Evolutionary conservation across 2,888 invertebrate species (phyloP).

Genomic region (Yponomeuta cagnagella): DNA sequence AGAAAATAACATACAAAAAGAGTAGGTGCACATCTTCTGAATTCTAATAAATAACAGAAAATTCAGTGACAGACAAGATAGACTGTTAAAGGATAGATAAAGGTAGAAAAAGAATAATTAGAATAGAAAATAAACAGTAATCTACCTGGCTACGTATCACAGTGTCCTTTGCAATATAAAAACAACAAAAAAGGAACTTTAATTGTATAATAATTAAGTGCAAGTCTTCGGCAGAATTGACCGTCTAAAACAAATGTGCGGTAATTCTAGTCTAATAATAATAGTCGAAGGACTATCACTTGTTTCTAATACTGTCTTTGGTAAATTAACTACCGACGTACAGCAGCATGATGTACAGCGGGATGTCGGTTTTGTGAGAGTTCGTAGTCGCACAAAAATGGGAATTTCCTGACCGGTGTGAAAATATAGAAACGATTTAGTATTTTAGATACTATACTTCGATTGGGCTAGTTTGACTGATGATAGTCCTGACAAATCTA

Average conservation of each 20-base stretch:
- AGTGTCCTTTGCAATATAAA: constrained; percentile 52
- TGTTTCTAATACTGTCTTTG: constrained; percentile 70
- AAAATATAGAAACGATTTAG: too few species aligned
- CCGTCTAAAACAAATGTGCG: constrained; percentile 74
- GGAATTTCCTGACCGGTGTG: too few species aligned
- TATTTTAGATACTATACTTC: too few species aligned
- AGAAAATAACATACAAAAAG: constrained; percentile 8
- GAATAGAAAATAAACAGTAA: constrained; percentile 8
- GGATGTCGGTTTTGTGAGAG: neutral
- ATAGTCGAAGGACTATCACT: constrained; percentile 34
- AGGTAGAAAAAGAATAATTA: constrained; percentile 2
- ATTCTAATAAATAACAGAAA: neutral
- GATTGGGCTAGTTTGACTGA: too few species aligned
- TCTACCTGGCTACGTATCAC: constrained; percentile 65
- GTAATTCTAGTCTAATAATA: constrained; percentile 49
- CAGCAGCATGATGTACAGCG: neutral
- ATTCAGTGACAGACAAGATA: neutral
- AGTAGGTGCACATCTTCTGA: neutral
- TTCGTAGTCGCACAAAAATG: too few species aligned
- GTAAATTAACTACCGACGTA: constrained; percentile 32
- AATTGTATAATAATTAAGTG: constrained; percentile 30
- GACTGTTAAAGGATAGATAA: neutral
- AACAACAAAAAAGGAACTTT: constrained; percentile 46
- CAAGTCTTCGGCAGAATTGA: constrained; percentile 49
- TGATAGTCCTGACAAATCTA: too few species aligned